phyloP scores from a whole-genome alignment of 1,140 invertebrate species.

The Hydropsyche tenuis region DNA sequence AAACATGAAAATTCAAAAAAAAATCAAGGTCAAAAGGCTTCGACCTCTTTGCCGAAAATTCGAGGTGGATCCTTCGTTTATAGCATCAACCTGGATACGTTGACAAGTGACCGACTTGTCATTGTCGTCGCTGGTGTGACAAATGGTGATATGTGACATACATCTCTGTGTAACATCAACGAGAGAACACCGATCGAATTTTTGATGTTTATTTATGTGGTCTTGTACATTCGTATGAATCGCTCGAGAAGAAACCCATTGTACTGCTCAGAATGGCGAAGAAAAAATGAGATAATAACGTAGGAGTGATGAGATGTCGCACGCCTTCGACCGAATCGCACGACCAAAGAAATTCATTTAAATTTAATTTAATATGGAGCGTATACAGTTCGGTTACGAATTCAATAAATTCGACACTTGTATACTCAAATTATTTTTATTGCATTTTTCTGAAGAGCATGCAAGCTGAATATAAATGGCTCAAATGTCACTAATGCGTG shows the following conservation, averaged over 20 bases:
- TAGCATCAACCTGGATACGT: conserved; percentile 16
- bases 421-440: too few species aligned
- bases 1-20: background rate
- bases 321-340: too few species aligned
- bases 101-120: conserved; percentile 22
- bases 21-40: background rate
- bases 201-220: conserved; percentile 1
- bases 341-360: too few species aligned
- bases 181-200: conserved; percentile 5
- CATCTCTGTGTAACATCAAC: conserved; percentile 10
- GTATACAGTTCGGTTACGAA: too few species aligned
- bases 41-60: background rate
- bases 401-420: too few species aligned
- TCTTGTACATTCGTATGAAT: background rate
- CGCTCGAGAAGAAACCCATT: background rate
- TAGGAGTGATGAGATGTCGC: background rate
- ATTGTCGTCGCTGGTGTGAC: conserved; percentile 19
- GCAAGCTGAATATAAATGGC: too few species aligned
- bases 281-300: background rate
- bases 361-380: too few species aligned
- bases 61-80: background rate
- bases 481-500: background rate
- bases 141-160: conserved; percentile 25
- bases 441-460: too few species aligned
- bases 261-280: background rate